Evolutionary conservation across 2,797 vertebrate genomes (phyloP), one percentile per base, ranked within the genome.

Genomic region (Fistularia commersonii): DNA sequence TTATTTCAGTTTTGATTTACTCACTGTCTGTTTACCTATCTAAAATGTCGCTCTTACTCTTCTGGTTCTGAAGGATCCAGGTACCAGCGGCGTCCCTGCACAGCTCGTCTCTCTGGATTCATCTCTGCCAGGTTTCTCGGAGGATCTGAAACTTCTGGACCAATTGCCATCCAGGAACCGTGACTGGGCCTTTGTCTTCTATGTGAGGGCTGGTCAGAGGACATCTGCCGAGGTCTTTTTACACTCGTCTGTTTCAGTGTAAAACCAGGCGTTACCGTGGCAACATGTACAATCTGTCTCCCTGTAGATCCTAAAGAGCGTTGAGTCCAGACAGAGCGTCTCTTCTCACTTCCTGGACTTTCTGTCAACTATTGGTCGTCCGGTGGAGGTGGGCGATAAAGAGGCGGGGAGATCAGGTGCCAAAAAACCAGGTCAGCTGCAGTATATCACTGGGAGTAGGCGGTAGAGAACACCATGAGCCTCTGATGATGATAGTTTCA

Each of bases 101-200:
- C 93, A 93, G 66, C 90, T 98, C 46, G 88, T 95, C 82, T 93
- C 92, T 81, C 91, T 98, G 60, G 93, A 98, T 79, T 90, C 94
- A 1, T 84, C 90, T 45, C 81, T 93, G 58, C 89, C 93, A 7
- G 93, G 95, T 1, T 96, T 97, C 86, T 92, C 88, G 69, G 93
- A 96, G 66, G 93, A 93, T 64, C 85, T 98, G 51, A 91, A 90
- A 64, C 89, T 87, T 76, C 81, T 98, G 82, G 95, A 98, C 81
- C 88, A 91, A 53, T 80, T 95, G 41, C 91, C 94, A 0, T 93
- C 92, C 84, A 92, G 92, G 70, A 92, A 90, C 60, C 93, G 93
- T 58, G 92, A 96, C 79, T 94, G 92, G 0, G 92, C 93, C 73
- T 95, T 94, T 60, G 79, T 98, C 81, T 96, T 97, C 87, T 98